Evolutionary conservation across 2,113 vertebrate genomes (phyloP).

Genomic region (Ploceus nigricollis): DNA sequence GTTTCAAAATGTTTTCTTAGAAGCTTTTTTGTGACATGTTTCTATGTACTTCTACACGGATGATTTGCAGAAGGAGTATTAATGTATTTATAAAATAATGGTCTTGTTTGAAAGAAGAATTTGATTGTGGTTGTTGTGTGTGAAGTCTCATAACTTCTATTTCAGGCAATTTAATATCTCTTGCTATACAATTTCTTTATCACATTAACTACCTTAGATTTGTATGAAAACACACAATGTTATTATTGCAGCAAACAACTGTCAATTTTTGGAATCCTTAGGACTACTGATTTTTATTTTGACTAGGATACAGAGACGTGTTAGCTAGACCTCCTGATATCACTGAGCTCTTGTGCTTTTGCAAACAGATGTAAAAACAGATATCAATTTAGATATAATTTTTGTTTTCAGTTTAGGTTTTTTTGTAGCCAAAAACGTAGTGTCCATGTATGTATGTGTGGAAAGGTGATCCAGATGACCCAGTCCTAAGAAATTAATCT

Average conservation of each 20-base stretch:
- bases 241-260: not conserved
- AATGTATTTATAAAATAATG: not conserved
- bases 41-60: not conserved
- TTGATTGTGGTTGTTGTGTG: not conserved
- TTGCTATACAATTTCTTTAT: not conserved
- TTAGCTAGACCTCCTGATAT: not conserved
- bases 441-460: not conserved
- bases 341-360: not conserved
- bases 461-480: not conserved
- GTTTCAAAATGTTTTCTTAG: not conserved
- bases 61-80: not conserved
- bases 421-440: not conserved
- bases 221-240: not conserved
- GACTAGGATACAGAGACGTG: not conserved
- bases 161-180: not conserved
- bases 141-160: not conserved
- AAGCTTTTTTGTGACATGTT: not conserved
- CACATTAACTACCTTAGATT: not conserved
- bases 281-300: not conserved
- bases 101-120: not conserved
- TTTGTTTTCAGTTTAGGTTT: not conserved
- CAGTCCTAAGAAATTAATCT: not conserved
- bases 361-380: not conserved
- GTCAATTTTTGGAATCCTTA: not conserved
- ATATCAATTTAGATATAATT: no score